Evolutionary conservation across 2,113 vertebrate species (phyloP).

Genomic region (Esox niger): DNA sequence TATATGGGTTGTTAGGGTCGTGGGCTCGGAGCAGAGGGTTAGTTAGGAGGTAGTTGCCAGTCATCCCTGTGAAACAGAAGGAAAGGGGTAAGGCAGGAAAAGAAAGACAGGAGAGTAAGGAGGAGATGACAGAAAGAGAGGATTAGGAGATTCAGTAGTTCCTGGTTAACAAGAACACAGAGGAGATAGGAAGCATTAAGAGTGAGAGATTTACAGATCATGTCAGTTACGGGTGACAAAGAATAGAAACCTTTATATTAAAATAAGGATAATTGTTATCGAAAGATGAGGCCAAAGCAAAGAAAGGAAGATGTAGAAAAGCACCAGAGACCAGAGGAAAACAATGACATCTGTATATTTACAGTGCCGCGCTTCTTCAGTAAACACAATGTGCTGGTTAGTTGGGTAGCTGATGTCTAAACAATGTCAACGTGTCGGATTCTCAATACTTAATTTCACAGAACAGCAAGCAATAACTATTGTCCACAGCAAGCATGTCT

Average conservation of each 20-base stretch:
- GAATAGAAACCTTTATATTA: background rate
- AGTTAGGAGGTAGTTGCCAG: constrained; percentile 99
- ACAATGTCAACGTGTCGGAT: constrained; percentile 30
- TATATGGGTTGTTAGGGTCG: constrained; percentile 99
- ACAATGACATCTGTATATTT: background rate
- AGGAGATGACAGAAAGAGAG: background rate
- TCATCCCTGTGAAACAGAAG: constrained; percentile 94
- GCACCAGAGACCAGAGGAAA: constrained; percentile 1
- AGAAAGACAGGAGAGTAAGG: constrained; percentile 21
- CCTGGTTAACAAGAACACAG: background rate
- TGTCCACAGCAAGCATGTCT: constrained; percentile 6
- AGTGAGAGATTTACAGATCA: too few relatives aligned
- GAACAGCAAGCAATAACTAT: constrained; percentile 3
- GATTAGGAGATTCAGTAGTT: background rate
- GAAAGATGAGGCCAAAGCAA: background rate
- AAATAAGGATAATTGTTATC: background rate
- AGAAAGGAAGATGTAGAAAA: constrained; percentile 6
- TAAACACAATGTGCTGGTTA: background rate
- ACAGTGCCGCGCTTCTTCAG: constrained; percentile 21
- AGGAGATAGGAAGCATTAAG: too few relatives aligned
- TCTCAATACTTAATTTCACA: constrained; percentile 33
- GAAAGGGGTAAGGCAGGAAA: constrained; percentile 67
- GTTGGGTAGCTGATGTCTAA: constrained; percentile 36
- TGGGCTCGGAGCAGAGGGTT: constrained; percentile 99
- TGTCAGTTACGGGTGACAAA: too few relatives aligned